Percentiles rank a stretch among this genome's conserved stretches.
phyloP scores from a whole-genome alignment of 2,888 invertebrate genomes.

The Coelogynopora nodosa region DNA sequence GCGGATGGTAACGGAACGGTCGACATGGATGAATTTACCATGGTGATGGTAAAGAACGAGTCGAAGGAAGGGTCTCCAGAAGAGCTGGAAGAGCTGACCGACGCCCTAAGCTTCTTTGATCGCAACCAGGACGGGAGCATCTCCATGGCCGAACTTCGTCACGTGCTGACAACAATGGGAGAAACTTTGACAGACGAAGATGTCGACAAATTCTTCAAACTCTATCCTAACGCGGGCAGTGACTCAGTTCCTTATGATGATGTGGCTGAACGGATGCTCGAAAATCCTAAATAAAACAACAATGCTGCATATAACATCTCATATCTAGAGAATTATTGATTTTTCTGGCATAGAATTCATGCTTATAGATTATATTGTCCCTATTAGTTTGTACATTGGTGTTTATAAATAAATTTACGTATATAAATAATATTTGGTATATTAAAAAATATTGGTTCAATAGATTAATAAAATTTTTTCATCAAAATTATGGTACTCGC shows the following conservation, averaged over 20 bases:
- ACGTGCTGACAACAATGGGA: conserved; percentile 18
- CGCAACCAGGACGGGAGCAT: conserved; percentile 25
- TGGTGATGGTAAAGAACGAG: conserved; percentile 1
- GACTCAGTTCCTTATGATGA: not conserved
- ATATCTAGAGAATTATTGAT: too few relatives aligned
- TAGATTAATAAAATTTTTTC: too few relatives aligned
- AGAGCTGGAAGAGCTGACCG: not conserved
- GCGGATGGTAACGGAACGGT: conserved; percentile 30
- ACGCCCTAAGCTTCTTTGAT: conserved; percentile 15
- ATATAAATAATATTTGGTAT: too few relatives aligned
- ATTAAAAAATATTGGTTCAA: too few relatives aligned
- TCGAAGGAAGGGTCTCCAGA: not conserved
- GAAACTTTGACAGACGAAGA: conserved; percentile 33
- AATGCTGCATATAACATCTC: too few relatives aligned
- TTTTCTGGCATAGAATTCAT: too few relatives aligned
- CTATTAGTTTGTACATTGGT: too few relatives aligned
- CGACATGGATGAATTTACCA: conserved; percentile 18
- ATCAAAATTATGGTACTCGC: too few relatives aligned
- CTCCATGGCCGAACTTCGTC: not conserved
- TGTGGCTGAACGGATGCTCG: not conserved
- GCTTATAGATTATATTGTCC: too few relatives aligned
- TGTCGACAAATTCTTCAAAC: not conserved
- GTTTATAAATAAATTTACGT: too few relatives aligned
- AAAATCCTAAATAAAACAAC: not conserved
- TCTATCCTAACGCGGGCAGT: not conserved